Conservation (phyloP, 2,888 invertebrate species). For the Aplocera efformata region DNA sequence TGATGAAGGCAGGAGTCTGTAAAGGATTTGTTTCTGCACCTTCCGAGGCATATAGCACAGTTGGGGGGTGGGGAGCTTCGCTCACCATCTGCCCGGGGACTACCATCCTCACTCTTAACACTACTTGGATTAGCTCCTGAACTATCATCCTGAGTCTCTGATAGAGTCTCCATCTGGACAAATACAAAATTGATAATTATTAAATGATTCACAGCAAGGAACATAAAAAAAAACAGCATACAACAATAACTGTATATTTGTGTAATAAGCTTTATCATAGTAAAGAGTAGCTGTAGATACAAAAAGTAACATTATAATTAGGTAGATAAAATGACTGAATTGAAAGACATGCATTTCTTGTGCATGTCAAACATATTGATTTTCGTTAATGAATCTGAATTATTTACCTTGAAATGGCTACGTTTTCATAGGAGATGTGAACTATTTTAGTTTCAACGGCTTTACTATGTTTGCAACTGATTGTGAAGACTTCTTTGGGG, state of each 20-base stretch:
- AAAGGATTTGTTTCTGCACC: constrained; percentile 92
- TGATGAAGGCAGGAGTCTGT: constrained; percentile 96
- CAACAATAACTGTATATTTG: no score
- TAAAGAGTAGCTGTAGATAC: no score
- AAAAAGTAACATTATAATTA: no score
- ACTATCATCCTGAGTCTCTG: constrained; percentile 52
- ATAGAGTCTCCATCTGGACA: constrained; percentile 53
- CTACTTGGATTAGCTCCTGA: constrained; percentile 66
- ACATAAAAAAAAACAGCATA: no score
- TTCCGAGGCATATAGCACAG: constrained; percentile 95
- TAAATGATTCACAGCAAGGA: no score
- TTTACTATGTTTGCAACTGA: no score
- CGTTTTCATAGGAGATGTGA: background rate
- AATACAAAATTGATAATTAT: no score
- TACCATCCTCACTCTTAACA: constrained; percentile 72
- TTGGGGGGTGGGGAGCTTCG: constrained; percentile 88
- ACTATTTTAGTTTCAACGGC: no score
- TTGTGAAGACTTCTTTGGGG: constrained; percentile 3
- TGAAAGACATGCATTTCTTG: constrained; percentile 6
- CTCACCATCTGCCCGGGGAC: constrained; percentile 59
- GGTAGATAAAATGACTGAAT: background rate
- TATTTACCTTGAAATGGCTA: constrained; percentile 7
- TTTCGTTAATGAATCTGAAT: constrained; percentile 4
- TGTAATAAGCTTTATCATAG: no score
- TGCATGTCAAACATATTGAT: constrained; percentile 12